These are phyloP conservation scores for Acronicta aceris DNA, from an alignment of 2,888 invertebrate species.

Conservation along the genomic window DNA sequence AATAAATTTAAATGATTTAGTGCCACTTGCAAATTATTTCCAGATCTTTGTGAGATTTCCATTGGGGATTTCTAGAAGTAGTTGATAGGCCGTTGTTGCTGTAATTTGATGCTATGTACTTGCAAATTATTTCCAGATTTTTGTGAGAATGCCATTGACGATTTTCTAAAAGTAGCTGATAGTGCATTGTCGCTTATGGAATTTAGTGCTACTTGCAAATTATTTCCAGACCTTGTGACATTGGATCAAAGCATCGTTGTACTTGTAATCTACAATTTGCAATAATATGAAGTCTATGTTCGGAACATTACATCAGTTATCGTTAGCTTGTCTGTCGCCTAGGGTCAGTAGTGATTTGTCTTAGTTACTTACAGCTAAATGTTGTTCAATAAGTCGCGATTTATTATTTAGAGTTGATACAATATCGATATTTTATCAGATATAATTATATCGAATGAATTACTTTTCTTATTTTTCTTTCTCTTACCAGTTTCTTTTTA, in stretches of 20 bases:
- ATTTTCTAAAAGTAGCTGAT: too few species aligned
- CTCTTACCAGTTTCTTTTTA: too few species aligned
- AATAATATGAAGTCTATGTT: conserved; percentile 21
- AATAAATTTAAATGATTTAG: too few species aligned
- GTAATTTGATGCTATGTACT: conserved; percentile 27
- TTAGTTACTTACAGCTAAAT: conserved; percentile 34
- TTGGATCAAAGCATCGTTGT: conserved; percentile 29
- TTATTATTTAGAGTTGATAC: conserved; percentile 12
- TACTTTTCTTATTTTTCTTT: too few species aligned
- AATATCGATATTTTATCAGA: conserved; percentile 9
- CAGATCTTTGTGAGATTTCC: too few species aligned
- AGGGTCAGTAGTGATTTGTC: conserved; percentile 24
- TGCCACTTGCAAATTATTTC: conserved; percentile 2
- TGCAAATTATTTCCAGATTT: conserved; percentile 18
- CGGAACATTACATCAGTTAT: conserved; percentile 39
- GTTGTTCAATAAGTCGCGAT: conserved; percentile 27
- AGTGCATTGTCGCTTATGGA: conserved; percentile 16
- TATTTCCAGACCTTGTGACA: too few species aligned
- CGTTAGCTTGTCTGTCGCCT: conserved; percentile 42
- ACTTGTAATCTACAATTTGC: conserved; percentile 23
- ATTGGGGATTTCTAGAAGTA: conserved; percentile 16
- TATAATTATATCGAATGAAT: too few species aligned
- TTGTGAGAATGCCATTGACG: conserved; percentile 23
- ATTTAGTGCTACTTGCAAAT: conserved; percentile 7
- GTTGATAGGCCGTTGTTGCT: conserved; percentile 16